phyloP scores from a whole-genome alignment of 2,888 invertebrate genomes.

The Mongoloraphidia duomilia region DNA sequence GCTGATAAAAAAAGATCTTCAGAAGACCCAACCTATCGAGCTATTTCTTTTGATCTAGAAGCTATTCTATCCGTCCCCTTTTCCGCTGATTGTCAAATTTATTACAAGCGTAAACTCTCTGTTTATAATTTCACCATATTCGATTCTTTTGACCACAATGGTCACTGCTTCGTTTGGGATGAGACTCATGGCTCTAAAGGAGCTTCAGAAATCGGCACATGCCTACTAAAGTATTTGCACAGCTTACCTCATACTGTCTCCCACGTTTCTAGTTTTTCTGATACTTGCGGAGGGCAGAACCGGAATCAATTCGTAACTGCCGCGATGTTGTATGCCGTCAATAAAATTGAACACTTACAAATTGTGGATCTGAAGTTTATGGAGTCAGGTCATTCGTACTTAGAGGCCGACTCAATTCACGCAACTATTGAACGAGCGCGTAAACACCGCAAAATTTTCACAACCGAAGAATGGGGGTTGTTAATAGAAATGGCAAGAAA shows the following conservation, averaged over 20 bases:
- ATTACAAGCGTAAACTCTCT: slow-evolving; percentile 6
- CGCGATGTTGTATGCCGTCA: slow-evolving; percentile 13
- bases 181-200: slow-evolving; percentile 12
- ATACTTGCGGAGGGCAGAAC: slow-evolving; percentile 13
- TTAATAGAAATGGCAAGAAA: slow-evolving; percentile 9
- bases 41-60: slow-evolving; percentile 11
- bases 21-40: slow-evolving; percentile 3
- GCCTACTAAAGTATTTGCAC: slow-evolving; percentile 5
- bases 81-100: slow-evolving; percentile 2
- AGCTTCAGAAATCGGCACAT: slow-evolving; percentile 13
- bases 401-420: slow-evolving; percentile 13
- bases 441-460: slow-evolving; percentile 11
- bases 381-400: slow-evolving; percentile 14
- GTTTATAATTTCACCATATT: slow-evolving; percentile 15
- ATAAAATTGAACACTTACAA: slow-evolving; percentile 9
- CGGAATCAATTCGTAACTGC: slow-evolving; percentile 8
- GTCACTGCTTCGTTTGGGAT: slow-evolving; percentile 12
- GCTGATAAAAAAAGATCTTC: slow-evolving; percentile 3
- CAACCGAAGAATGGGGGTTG: slow-evolving; percentile 10
- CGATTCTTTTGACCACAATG: slow-evolving; percentile 10
- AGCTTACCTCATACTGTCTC: slow-evolving; percentile 4
- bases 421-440: slow-evolving; percentile 12
- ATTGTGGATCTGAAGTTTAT: slow-evolving; percentile 16
- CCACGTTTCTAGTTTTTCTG: slow-evolving; percentile 11
- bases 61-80: slow-evolving; percentile 5